These are phyloP conservation scores for Philereme vetulata DNA, from an alignment of 2,888 invertebrate species.

Conservation along the genomic window DNA sequence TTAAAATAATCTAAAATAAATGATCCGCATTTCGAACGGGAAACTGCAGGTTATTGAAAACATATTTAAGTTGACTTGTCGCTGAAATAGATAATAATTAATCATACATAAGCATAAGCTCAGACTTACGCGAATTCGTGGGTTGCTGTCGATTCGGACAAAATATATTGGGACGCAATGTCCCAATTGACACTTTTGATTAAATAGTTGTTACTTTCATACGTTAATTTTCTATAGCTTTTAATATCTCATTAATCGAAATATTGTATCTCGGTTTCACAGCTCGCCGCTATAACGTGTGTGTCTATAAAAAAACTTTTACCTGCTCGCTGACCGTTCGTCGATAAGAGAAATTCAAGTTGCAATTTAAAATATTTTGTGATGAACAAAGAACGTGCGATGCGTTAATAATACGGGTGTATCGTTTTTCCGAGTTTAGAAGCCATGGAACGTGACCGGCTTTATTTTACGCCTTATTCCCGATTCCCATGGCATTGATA, in stretches of 20 bases:
- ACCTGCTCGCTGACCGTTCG: constrained; percentile 64
- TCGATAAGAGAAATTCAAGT: constrained; percentile 73
- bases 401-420: constrained; percentile 81
- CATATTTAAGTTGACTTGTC: background rate
- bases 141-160: no score
- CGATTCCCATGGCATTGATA: constrained; percentile 67
- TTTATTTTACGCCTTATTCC: constrained; percentile 64
- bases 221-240: no score
- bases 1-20: constrained; percentile 7
- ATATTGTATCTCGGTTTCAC: constrained; percentile 42
- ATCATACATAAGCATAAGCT: no score
- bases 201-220: no score
- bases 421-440: constrained; percentile 68
- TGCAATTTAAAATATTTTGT: constrained; percentile 81
- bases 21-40: background rate
- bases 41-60: background rate
- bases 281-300: constrained; percentile 44
- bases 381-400: constrained; percentile 74
- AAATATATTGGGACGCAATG: no score
- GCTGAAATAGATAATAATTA: background rate
- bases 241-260: background rate
- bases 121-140: no score
- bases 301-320: constrained; percentile 54
- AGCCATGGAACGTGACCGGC: constrained; percentile 69
- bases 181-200: no score